Evolutionary conservation across 2,888 invertebrate species (phyloP), one percentile per base, ranked within the genome.

Genomic region (Aplocera efformata): DNA sequence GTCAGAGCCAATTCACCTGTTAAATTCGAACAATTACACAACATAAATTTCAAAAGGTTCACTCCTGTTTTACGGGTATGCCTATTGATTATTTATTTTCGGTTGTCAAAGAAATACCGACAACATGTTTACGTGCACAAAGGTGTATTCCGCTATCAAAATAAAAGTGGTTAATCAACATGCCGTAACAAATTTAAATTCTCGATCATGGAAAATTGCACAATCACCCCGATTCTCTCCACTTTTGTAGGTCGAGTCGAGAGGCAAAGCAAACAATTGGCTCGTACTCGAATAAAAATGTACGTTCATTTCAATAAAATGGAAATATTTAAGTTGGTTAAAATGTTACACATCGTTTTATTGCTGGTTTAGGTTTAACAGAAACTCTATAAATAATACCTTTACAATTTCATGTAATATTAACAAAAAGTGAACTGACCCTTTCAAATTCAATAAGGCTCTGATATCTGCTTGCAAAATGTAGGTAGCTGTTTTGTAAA

Each of bases 171-270:
- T 75, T 74, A 64, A 76, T 77, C 71, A 73, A 60, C 53, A 53
- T 48, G 32, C 60, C 57, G 55, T 65, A 66, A 69, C 67, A 67
- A 74, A 72, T 74, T 74, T 72, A 71, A 73, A 73, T 68, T 70
- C 66, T 69, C 72, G 72, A 75, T 77, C 71, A 74, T 63, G 66
- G 66, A 60, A 72, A 76, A 77, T 77, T 73, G 70, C 68, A 64
- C 65, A 70, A 63, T 70, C 67, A 60, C 58, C 64, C 60, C 61
- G 60, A 65, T 70, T 63, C 61, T 56, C 58, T 60, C 58, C 58
- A 60, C 58, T 53, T 66, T 64, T 66, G 60, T 63, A 60, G 62
- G 63, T 60, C 60, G 63, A 60, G 60, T 57, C 57, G 64, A 62
- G 58, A 50, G 58, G 50, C 53, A 67, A 53, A 60, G 63, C 62